phyloP scores from a whole-genome alignment of 2,797 vertebrate genomes.

The Petrocephalus schoutedeni region DNA sequence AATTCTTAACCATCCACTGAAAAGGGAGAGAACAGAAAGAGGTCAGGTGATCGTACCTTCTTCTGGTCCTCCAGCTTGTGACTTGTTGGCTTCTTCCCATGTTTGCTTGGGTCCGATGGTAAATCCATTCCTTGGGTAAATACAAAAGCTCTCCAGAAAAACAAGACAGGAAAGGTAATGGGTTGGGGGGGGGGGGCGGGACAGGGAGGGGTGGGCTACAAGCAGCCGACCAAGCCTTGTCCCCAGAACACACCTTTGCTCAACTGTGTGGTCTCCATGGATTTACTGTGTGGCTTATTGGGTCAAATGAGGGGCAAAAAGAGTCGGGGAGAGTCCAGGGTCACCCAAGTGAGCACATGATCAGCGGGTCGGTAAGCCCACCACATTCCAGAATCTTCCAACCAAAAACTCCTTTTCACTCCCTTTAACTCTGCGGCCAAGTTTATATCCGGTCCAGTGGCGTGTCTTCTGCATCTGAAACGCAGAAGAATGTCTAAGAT shows the following conservation, averaged over 20 bases:
- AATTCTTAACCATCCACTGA: background rate
- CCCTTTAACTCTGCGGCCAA: slow-evolving; percentile 30
- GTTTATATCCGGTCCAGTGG: slow-evolving; percentile 32
- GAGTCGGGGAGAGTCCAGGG: slow-evolving; percentile 44
- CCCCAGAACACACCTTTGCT: slow-evolving; percentile 61
- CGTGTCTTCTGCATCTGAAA: slow-evolving; percentile 51
- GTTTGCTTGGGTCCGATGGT: slow-evolving; percentile 84
- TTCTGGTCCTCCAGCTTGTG: slow-evolving; percentile 98
- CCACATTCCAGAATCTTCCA: slow-evolving; percentile 33
- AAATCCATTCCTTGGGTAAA: slow-evolving; percentile 83
- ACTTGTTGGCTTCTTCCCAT: slow-evolving; percentile 91
- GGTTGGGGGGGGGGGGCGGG: slow-evolving; percentile 20
- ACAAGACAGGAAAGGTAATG: slow-evolving; percentile 51
- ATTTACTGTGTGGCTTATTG: slow-evolving; percentile 46
- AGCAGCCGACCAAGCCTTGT: slow-evolving; percentile 47
- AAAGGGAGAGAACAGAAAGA: background rate
- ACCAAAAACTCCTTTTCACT: slow-evolving; percentile 16
- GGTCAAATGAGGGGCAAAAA: slow-evolving; percentile 38
- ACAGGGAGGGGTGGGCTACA: slow-evolving; percentile 34
- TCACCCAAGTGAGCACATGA: slow-evolving; percentile 64
- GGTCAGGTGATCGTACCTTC: slow-evolving; percentile 70
- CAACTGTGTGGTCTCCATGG: slow-evolving; percentile 49
- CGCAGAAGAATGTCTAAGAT: slow-evolving; percentile 21
- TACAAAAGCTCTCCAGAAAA: slow-evolving; percentile 60
- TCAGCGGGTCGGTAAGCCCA: slow-evolving; percentile 45